Evolutionary conservation across 2,113 vertebrate genomes (phyloP).

Genomic region (Neogobius melanostomus): DNA sequence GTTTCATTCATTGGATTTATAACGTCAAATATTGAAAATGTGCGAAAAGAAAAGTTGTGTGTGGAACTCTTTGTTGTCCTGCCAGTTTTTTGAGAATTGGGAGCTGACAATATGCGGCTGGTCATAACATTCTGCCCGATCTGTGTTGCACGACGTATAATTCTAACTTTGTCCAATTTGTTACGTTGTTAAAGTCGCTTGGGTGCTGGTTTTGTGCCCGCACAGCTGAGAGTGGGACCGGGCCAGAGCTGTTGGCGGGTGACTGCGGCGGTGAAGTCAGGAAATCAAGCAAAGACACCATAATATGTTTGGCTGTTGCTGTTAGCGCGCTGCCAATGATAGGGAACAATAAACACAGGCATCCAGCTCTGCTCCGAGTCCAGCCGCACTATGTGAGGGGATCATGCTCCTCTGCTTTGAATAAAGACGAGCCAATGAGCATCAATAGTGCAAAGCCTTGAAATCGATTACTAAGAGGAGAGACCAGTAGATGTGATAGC

Average conservation of each 20-base stretch:
- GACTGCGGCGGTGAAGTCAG: slow-evolving; percentile 32
- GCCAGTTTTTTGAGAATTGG: too few relatives aligned
- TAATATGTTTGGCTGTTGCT: slow-evolving; percentile 50
- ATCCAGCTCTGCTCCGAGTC: slow-evolving; percentile 46
- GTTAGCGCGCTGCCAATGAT: slow-evolving; percentile 49
- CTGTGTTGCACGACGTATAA: slow-evolving; percentile 34
- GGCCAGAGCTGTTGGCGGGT: slow-evolving; percentile 18
- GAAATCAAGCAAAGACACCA: slow-evolving; percentile 47
- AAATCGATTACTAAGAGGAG: too few relatives aligned
- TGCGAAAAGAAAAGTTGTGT: too few relatives aligned
- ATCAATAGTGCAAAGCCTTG: not conserved
- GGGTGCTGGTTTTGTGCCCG: slow-evolving; percentile 17
- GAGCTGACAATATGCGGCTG: not conserved
- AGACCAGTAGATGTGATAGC: too few relatives aligned
- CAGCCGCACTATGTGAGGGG: not conserved
- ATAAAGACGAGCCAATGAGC: slow-evolving; percentile 37
- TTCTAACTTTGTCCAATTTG: slow-evolving; percentile 58
- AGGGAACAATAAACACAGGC: slow-evolving; percentile 60
- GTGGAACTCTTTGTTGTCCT: not conserved
- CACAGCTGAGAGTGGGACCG: slow-evolving; percentile 39
- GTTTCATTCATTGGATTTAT: too few relatives aligned
- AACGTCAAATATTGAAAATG: too few relatives aligned
- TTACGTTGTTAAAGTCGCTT: slow-evolving; percentile 37
- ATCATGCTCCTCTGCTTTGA: not conserved
- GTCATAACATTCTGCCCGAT: not conserved